These are phyloP conservation scores for Drosophila planitibia DNA, from an alignment of 2,888 invertebrate genomes.

Conservation along the genomic window DNA sequence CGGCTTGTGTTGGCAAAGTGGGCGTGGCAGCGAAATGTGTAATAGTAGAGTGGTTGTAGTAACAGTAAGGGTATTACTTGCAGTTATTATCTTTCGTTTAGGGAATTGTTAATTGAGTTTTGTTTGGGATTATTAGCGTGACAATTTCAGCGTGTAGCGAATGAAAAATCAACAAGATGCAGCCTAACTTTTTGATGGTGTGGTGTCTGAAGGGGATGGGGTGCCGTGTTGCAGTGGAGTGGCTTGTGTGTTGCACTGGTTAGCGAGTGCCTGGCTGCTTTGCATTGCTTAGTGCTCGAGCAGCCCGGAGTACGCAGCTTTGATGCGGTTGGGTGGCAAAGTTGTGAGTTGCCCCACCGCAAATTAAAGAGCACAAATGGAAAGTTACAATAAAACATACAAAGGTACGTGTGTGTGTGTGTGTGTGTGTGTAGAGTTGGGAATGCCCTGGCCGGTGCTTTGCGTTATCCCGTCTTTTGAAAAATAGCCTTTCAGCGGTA, in stretches of 20 bases:
- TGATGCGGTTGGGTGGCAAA: conserved; percentile 58
- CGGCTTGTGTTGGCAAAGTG: background rate
- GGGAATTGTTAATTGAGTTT: conserved; percentile 71
- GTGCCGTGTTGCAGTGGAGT: background rate
- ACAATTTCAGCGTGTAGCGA: conserved; percentile 28
- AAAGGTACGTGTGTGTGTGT: background rate
- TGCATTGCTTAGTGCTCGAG: conserved; percentile 33
- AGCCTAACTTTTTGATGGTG: background rate
- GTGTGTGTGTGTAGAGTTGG: conserved; percentile 2
- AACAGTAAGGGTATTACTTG: conserved; percentile 5
- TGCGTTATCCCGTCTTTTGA: conserved; percentile 41
- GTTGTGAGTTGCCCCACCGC: conserved; percentile 62
- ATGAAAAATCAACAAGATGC: conserved; percentile 24
- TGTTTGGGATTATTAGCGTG: conserved; percentile 48
- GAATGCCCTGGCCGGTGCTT: conserved; percentile 15
- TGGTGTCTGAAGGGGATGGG: background rate
- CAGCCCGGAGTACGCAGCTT: conserved; percentile 21
- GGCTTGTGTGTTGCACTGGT: conserved; percentile 34
- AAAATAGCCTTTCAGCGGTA: conserved; percentile 67
- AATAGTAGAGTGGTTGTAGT: background rate
- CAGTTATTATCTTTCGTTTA: conserved; percentile 66
- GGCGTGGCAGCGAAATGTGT: conserved; percentile 4
- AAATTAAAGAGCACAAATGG: conserved; percentile 78
- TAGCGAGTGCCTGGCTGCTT: conserved; percentile 59
- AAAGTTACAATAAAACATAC: conserved; percentile 57